Base-by-base conservation (phyloP, 2,888 invertebrate genomes). In the Heliconius sara region DNA sequence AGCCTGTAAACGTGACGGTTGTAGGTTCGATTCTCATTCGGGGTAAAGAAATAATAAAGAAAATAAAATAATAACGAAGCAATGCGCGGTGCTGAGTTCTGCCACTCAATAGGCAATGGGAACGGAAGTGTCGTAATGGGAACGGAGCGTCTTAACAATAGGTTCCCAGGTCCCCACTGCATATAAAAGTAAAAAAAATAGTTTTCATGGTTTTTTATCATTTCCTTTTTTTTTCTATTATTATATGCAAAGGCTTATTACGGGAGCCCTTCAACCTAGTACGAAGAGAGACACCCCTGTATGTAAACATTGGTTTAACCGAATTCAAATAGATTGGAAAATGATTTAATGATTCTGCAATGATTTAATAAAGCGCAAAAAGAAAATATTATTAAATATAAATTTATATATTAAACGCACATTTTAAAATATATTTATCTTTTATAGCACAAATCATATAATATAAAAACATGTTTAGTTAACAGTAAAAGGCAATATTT, bases 251-350 rank as follows among this genome's bases (percentile, higher is more conserved):
- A 52, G 52, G 7, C 22, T 57, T 39, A 39, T 73, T 39, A 39
- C 10, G 16, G 13, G 22, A 75, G 25, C 43, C 71, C 75, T 52
- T 34, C 70, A 63, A 34, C 57, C 13, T 73, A 22, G 30, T 66
- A 72, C 27, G 71, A 39, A 72, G 78, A 30, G 78, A 66, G 67
- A 27, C 25, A 75, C 80, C 80, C 80, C 34, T 73, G 27, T 43
- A 73, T 43, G 65, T 67, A 78, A 73, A 76, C 75, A 60, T 78
- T 83, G 84, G 85, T 84, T 85, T 83, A 87, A 85, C 85, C 84
- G 19, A 85, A 86, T 85, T 84, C 85, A 85, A 86, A 88, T 86
- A 84, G 84, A 84, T 66, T 84, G 84, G 85, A 86, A 88, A 88
- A 85, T 86, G 81, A 85, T 86, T 87, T 86, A 86, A 86, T 85